These are phyloP conservation scores for Aricia agestis DNA, from an alignment of 1,140 invertebrate species.

Conservation along the genomic window DNA sequence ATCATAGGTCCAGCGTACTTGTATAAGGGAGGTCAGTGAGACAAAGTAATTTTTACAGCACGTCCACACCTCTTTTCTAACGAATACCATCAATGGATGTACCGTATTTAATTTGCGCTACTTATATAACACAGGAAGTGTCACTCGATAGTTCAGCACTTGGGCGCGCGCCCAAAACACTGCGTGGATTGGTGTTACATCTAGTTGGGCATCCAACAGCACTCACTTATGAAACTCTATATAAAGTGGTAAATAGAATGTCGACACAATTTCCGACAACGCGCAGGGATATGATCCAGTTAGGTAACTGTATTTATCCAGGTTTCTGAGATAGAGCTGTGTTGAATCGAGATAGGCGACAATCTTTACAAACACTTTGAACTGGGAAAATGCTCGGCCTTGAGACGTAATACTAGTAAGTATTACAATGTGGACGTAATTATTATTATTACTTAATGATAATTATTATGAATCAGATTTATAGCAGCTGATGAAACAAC, in stretches of 20 bases:
- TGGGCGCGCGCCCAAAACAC: constrained; percentile 18
- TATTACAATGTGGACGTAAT: background rate
- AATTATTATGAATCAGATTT: background rate
- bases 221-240: background rate
- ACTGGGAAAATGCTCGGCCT: too few species aligned
- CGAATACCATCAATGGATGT: background rate
- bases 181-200: constrained; percentile 6
- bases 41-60: background rate
- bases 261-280: background rate
- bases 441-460: background rate
- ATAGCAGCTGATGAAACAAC: background rate
- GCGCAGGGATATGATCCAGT: background rate
- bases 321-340: background rate
- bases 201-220: background rate
- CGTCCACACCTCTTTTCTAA: background rate
- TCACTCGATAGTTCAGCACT: constrained; percentile 19
- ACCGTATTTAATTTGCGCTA: background rate
- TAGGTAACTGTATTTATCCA: background rate
- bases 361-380: background rate
- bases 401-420: background rate
- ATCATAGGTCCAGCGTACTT: too few species aligned
- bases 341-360: background rate
- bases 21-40: too few species aligned
- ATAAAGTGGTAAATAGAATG: background rate
- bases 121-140: constrained; percentile 22